Evolutionary conservation across 2,888 invertebrate species (phyloP), one percentile per base, ranked within the genome.

Genomic region (Andricus curvator): DNA sequence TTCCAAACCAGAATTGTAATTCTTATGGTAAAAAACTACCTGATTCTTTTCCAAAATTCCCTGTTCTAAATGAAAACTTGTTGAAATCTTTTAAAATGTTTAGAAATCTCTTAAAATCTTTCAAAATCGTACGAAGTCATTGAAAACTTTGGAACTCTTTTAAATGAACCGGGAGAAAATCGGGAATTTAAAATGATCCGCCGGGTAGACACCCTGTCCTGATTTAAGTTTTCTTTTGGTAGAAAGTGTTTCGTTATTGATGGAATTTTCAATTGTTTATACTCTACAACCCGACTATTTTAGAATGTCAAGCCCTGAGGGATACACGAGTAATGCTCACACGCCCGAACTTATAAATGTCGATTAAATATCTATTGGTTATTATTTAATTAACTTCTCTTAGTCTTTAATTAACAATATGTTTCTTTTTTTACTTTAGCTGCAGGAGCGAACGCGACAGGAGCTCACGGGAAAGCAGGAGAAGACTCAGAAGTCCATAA

Each of bases 401-500:
- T 22, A 44, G 15, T 25, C n/a, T 77, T 37, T 22, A 76, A 62
- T 48, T 68, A 77, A 77, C 41, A 78, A 79, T 65, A 74, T 64
- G 22, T n/a, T 77, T 70, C n/a, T 78, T 56, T 76, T 82, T 11
- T 81, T 44, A 62, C 77, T 78, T 66, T 83, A 92, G 92, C 85
- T 90, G 78, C 92, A 92, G 84, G 90, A 91, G 66, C 91, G 89
- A 86, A 89, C 88, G 81, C 91, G 91, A 48, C 92, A 90, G 88
- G 92, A 92, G 82, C 84, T 90, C 83, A 81, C 91, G 88, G 90
- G 88, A 86, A 91, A 92, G 68, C 91, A 92, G 88, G 92, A 92
- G 88, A 92, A 88, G 87, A 92, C 91, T 20, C 92, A 91, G 89
- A 92, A 85, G 78, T 92, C 92, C 78, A 92, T 92, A 89, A 92